Conservation (phyloP, 2,888 invertebrate species). For the Spisula subtruncata region DNA sequence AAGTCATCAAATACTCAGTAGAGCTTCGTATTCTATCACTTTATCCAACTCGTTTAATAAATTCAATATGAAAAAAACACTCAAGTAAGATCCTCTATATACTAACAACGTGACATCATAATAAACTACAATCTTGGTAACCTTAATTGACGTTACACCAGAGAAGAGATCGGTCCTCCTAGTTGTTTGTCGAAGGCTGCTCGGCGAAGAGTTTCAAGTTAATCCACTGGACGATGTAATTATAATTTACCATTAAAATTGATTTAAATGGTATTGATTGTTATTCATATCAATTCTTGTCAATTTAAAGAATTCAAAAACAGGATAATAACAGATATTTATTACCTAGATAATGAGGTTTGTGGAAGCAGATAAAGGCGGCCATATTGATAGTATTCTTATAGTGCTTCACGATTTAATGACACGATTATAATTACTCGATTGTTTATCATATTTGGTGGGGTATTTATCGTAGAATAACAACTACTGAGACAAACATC, state of each 20-base stretch:
- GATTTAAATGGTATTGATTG: no score
- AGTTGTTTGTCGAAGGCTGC: no score
- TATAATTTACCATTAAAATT: no score
- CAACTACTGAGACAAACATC: not conserved
- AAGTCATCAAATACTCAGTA: no score
- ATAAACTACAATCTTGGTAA: not conserved
- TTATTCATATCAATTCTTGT: slow-evolving; percentile 16
- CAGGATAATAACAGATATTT: slow-evolving; percentile 8
- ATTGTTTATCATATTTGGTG: not conserved
- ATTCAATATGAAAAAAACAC: no score
- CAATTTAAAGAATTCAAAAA: not conserved
- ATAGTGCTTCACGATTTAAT: not conserved
- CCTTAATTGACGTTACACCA: not conserved
- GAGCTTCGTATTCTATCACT: no score
- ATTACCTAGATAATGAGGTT: not conserved
- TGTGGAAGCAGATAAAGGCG: not conserved
- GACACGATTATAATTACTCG: not conserved
- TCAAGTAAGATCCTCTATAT: no score
- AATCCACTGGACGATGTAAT: no score
- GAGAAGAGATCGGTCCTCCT: no score
- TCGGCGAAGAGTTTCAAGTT: no score
- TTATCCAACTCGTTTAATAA: no score
- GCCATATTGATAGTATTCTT: not conserved
- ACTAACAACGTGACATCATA: not conserved
- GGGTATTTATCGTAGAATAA: not conserved